Evolutionary conservation across 2,888 invertebrate genomes (phyloP), one percentile per base, ranked within the genome.

Genomic region (Rutpela maculata): DNA sequence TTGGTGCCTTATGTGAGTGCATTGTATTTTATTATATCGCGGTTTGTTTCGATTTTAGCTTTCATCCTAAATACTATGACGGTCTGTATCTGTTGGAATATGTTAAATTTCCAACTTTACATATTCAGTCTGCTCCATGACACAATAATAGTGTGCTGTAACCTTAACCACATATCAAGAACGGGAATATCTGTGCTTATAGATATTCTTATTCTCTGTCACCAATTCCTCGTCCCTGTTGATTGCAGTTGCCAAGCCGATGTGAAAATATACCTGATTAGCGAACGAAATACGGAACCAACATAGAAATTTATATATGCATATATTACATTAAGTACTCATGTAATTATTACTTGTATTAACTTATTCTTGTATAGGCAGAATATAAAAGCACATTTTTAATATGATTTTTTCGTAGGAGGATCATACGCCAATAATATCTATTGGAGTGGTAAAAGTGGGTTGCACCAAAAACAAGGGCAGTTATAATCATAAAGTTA

Each of bases 321-420:
- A 50, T 5, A 17, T 43, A 11, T 43, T 43, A 11, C 50, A 50
- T 50, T 65, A 65, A 65, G 65, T 65, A 65, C 65, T 38, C n/a
- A 50, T 50, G 62, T 19, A n/a, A 60, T 31, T 60, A 31, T 22
- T 60, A 60, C 26, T 59, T 59, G 60, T n/a, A 22, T 12, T 60
- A 60, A 9, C 26, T 60, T 22, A 60, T 60, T 22, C 43, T 43
- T 43, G 43, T 43, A 26, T 74, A 76, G 73, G 75, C 73, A 74
- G 31, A 55, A 38, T 73, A 57, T 17, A 70, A 63, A 65, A 17
- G 50, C 75, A 76, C 68, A 71, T 56, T 80, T 81, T 79, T 81
- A 81, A 81, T 78, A 56, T 17, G 56, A 75, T 79, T 79, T 80
- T 81, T 81, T 81, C 81, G 74, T 74, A 74, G 74, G 74, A 67